A percentile compares a stretch with the other conserved stretches of the same genome.
phyloP scores from a whole-genome alignment of 2,888 invertebrate species.

The Eremobia ochroleuca region DNA sequence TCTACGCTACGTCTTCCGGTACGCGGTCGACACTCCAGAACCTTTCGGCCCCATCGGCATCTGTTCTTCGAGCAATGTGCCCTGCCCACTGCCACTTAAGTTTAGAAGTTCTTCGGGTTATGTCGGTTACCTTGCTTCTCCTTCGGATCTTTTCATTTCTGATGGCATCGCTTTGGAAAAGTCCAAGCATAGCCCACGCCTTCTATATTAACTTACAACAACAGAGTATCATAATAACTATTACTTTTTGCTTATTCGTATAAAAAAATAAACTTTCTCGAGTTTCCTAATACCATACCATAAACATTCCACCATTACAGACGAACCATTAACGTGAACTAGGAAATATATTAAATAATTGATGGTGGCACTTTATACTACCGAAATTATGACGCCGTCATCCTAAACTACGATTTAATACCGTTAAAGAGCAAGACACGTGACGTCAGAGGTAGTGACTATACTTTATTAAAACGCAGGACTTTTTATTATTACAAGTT shows the following conservation, averaged over 20 bases:
- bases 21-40: no score
- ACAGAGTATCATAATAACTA: no score
- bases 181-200: no score
- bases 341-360: conserved; percentile 59
- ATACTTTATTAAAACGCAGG: conserved; percentile 8
- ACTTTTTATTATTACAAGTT: neutral
- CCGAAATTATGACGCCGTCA: conserved; percentile 48
- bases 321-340: conserved; percentile 27
- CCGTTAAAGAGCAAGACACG: conserved; percentile 56
- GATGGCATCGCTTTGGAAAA: no score
- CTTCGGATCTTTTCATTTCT: no score
- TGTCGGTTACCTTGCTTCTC: no score
- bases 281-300: neutral
- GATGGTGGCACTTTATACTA: conserved; percentile 49
- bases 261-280: neutral
- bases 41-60: neutral
- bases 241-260: no score
- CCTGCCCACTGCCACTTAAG: neutral
- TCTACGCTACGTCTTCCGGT: no score
- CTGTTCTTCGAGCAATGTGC: neutral
- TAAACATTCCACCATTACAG: neutral
- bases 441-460: conserved; percentile 37
- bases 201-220: no score
- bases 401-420: conserved; percentile 58
- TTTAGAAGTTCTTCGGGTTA: no score